Evolutionary conservation across 2,797 vertebrate genomes (phyloP), one percentile per base, ranked within the genome.

Genomic region (Caiman crocodilus): DNA sequence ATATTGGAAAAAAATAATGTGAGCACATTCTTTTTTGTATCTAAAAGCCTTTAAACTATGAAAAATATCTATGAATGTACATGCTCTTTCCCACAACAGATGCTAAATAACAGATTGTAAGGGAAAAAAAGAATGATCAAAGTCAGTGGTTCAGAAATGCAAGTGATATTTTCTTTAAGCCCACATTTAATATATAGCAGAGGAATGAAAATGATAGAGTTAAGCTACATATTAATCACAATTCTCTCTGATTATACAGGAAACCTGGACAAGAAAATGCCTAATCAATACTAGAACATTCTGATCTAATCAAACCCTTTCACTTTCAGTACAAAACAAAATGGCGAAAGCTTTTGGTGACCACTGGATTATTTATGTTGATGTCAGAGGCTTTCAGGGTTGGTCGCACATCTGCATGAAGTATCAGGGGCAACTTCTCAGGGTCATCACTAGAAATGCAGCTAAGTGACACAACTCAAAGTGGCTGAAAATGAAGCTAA

Each of bases 91-190:
- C 92, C 96, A 96, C 96, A 95, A 95, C 96, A 97, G 95, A 97
- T 97, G 95, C 91, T 95, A 95, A 96, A 96, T 95, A 96, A 95
- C 96, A 97, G 95, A 94, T 97, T 97, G 96, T 78, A 97, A 95
- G 86, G 82, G 42, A 50, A 95, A 94, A 95, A 93, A 96, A 95
- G 71, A 14, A 74, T 80, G 96, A 94, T 96, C 95, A 96, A 97
- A 97, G 96, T 96, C 95, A 95, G 88, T 87, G 93, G 85, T 96
- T 96, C 94, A 95, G 95, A 95, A 96, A 89, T 0, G 2, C 76
- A 50, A 93, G 80, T 87, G 84, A 93, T 93, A 91, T 96, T 93
- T 94, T 90, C 84, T 93, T 94, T 93, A 93, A 94, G 90, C 84
- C 77, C 76, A 91, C 61, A 78, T 93, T 91, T 94, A 91, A 94